These are phyloP conservation scores for Perodicticus potto DNA, from an alignment of 2,797 vertebrate species.

Conservation along the genomic window DNA sequence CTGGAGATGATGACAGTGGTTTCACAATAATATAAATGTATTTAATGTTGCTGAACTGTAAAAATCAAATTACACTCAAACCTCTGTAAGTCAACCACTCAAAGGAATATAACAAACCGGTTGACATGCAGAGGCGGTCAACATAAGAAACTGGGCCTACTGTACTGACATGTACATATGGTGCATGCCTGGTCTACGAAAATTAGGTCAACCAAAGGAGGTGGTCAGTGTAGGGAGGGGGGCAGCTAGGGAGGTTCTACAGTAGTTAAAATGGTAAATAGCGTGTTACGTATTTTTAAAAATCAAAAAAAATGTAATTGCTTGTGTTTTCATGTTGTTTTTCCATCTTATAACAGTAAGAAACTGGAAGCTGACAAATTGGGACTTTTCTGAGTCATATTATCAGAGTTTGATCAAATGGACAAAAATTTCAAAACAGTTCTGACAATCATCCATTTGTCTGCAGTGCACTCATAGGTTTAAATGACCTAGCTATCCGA, in stretches of 20 bases:
- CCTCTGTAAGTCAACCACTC: too few species aligned
- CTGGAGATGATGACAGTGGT: neutral
- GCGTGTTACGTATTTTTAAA: neutral
- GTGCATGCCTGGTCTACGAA: too few species aligned
- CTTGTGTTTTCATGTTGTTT: neutral
- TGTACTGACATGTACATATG: too few species aligned
- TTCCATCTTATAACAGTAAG: neutral
- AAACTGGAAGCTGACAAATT: neutral
- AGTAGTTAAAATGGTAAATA: neutral
- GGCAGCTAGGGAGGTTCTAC: too few species aligned
- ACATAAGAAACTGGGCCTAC: too few species aligned
- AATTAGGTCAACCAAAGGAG: too few species aligned
- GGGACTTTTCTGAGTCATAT: neutral
- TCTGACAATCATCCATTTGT: neutral
- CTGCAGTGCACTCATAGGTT: neutral
- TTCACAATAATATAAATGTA: neutral
- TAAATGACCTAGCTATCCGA: neutral
- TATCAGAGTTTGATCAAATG: neutral
- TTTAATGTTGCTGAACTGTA: neutral
- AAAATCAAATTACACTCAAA: neutral
- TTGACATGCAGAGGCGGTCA: too few species aligned
- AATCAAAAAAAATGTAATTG: neutral
- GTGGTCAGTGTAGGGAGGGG: too few species aligned
- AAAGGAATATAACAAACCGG: too few species aligned
- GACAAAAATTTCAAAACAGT: neutral